Percentiles rank a stretch among this genome's conserved stretches.
These are phyloP conservation scores for Calypte anna DNA, from an alignment of 2,113 vertebrate genomes.

Conservation along the genomic window DNA sequence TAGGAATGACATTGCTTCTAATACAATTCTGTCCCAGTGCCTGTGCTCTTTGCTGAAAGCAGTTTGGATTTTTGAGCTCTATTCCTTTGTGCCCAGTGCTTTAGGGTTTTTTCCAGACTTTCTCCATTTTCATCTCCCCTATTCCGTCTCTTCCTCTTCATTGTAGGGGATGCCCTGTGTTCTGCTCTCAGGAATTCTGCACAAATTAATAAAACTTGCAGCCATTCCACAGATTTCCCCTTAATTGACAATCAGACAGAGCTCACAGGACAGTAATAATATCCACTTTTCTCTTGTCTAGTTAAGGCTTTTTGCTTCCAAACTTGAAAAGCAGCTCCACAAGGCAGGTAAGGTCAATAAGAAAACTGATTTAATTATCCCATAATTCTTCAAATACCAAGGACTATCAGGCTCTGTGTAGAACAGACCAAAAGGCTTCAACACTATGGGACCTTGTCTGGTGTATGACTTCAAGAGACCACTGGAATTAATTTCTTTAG, in stretches of 20 bases:
- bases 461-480: neutral
- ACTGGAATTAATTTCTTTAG: conserved; percentile 17
- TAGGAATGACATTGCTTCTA: neutral
- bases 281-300: conserved; percentile 6
- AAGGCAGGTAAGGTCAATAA: conserved; percentile 52
- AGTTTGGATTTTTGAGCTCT: neutral
- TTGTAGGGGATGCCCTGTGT: conserved; percentile 25
- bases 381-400: conserved; percentile 47
- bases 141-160: neutral
- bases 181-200: conserved; percentile 20
- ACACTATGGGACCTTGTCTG: neutral
- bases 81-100: neutral
- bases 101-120: neutral
- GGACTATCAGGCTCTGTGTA: neutral
- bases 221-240: conserved; percentile 7
- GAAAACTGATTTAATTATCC: conserved; percentile 47
- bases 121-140: conserved; percentile 13
- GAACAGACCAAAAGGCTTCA: neutral
- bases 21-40: neutral
- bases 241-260: conserved; percentile 50
- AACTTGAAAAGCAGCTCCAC: conserved; percentile 45
- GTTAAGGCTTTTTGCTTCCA: conserved; percentile 46
- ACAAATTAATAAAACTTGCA: conserved; percentile 51
- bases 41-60: neutral
- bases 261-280: conserved; percentile 34